Base-by-base conservation (phyloP, 2,888 invertebrate species). In the Stenoptilia bipunctidactyla region DNA sequence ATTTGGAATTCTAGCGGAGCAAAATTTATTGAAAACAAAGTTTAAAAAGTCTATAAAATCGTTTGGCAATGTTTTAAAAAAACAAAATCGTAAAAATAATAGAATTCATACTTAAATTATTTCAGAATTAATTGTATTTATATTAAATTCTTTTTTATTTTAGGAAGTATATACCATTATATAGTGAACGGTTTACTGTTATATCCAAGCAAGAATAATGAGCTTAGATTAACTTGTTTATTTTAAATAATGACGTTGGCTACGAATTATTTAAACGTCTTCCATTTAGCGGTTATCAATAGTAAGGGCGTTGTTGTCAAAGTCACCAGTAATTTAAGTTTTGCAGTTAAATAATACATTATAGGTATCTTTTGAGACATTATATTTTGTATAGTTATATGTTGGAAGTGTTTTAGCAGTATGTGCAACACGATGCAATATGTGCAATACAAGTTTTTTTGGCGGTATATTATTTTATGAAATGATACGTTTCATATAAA, bases 221-320 rank as follows among this genome's bases (percentile, higher is more conserved):
- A 68, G 68, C 62, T 68, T 71, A 68, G 66, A 51, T 45, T 55
- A 65, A 59, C 50, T 34, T 13, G 13, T 14, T 30, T 8, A 45
- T 46, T 68, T 68, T 66, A 65, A 61, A 30, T n/a, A 10, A 30
- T 30, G 30, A 30, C 60, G 82, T 83, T 83, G 82, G 82, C 80
- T 83, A 82, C 82, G 70, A 80, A 82, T 83, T 82, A 82, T 80
- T 80, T 75, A 62, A 59, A 65, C 61, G 82, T 83, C 82, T 83
- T 83, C 82, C 82, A 82, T 71, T 66, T 60, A 61, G 34, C 30
- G 3, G 45, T 53, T 50, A 39, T 44, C 46, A 39, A 46, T 47
- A 51, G 20, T 45, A 47, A 45, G 40, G 43, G 47, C 48, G 48
- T 47, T 46, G 43, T 48, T 48, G 45, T 40, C 52, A 52, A 51